Evolutionary conservation across 1,140 invertebrate genomes (phyloP), one percentile per base, ranked within the genome.

Genomic region (Pectinophora gossypiella): DNA sequence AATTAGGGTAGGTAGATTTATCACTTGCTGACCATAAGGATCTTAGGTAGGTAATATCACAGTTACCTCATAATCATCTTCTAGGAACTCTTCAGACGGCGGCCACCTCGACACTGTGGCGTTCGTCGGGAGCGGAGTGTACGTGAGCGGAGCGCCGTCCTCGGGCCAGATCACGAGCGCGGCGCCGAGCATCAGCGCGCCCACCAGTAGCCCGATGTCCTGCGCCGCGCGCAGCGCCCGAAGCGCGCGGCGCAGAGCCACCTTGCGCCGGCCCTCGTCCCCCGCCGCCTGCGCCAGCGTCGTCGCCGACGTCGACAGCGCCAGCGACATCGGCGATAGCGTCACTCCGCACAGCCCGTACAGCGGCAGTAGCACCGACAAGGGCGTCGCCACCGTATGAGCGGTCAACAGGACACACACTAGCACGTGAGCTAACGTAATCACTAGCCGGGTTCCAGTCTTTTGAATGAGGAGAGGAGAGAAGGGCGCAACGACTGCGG

Each of bases 341-440:
- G 91, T 89, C 10, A 90, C 68, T n/a, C 93, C 93, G 49, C 92
- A 80, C 4, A 92, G 56, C 0, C 90, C 82, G 60, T 92, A 93
- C 12, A 89, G 89, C 10, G 90, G 89, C 13, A 92, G 64, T 20
- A 93, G 74, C 19, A 82, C 65, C 13, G 72, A 62, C 12, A 79
- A 45, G 7, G 81, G 81, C 7, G 72, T 76, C 10, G 64, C 73
- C 23, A 83, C 54, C 1, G 72, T 76, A 32, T 86, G 80, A 15
- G 80, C 76, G 15, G 62, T 61, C 6, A 86, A 27, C 0, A 86
- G 59, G 20, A 80, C 43, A 57, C 72, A 76, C 0, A 83, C 67
- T 6, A 80, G 19, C 2, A 68, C 51, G 27, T 84, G 72, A 1
- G 73, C 62, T 15, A 66, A 50, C 0, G 70, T 72, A 0, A 86